Evolutionary conservation across 2,888 invertebrate species (phyloP), one percentile per base, ranked within the genome.

Genomic region (Macropis europaea): DNA sequence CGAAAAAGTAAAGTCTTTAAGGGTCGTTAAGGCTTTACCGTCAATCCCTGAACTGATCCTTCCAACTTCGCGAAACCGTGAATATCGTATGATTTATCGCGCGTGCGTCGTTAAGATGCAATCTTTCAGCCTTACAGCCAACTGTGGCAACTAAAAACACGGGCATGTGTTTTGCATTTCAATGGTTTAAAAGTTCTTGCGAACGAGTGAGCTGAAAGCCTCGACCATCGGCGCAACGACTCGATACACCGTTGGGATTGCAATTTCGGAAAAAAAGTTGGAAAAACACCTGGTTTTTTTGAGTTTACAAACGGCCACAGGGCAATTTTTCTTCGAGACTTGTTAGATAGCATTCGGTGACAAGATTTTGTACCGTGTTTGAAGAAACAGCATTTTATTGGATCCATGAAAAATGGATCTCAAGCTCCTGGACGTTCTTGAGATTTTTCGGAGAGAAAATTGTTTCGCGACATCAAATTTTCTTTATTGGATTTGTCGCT

Each of bases 191-290:
- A 15, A 15, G 4, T 24, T n/a, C 26, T 34, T 4, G 28, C 7
- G 17, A n/a, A 28, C 32, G 9, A 7, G 9, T 11, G 11, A 26
- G 5, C 15, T 15, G 2, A 9, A 6, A 24, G 15, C 15, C n/a
- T 11, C 6, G 26, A 5, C 24, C 24, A 36, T 11, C 9, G 9
- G 9, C 24, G 15, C 24, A 43, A 42, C 15, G 15, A 15, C 2
- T 17, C 17, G 52, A 61, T 61, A 43, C 26, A 43, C 19, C 17
- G 9, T 36, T 9, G 26, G 36, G 45, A 26, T 36, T 42, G 50
- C 50, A 15, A 28, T 9, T 13, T 28, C 15, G 4, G 11, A 9
- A 19, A 45, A 28, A 15, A 5, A 11, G 22, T 2, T n/a, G 34
- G 15, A 59, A 34, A 32, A 34, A 17, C n/a, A 28, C 13, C 13